Conservation (phyloP, 2,797 vertebrate species). For the Amniataba percoides region DNA sequence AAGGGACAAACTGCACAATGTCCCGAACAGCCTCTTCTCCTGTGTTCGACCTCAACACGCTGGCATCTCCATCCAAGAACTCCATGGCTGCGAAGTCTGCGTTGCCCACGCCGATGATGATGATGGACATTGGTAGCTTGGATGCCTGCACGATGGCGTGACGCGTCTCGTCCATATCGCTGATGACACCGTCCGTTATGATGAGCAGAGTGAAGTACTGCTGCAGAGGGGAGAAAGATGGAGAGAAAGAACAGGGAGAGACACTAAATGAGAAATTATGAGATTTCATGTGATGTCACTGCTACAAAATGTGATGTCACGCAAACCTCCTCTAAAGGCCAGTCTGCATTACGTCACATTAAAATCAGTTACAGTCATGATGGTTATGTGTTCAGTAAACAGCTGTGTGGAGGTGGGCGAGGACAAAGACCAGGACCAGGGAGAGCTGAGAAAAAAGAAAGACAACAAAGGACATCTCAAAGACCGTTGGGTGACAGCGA, state of each 20-base stretch:
- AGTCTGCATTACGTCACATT: neutral
- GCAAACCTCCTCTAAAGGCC: too few relatives aligned
- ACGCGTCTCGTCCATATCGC: slow-evolving; percentile 98
- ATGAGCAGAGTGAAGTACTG: slow-evolving; percentile 99
- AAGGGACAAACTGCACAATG: slow-evolving; percentile 98
- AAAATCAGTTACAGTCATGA: neutral
- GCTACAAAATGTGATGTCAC: too few relatives aligned
- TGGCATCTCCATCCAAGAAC: slow-evolving; percentile 96
- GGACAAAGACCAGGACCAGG: neutral
- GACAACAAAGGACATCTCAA: slow-evolving; percentile 8
- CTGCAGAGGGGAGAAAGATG: slow-evolving; percentile 76
- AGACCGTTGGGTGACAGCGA: neutral
- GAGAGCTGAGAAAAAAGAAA: neutral
- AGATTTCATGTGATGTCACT: neutral
- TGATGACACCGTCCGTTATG: slow-evolving; percentile 98
- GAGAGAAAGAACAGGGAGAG: neutral
- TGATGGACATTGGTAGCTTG: slow-evolving; percentile 98
- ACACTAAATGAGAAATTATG: neutral
- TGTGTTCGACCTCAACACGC: slow-evolving; percentile 90
- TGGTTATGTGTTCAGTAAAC: slow-evolving; percentile 20
- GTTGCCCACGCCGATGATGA: slow-evolving; percentile 97
- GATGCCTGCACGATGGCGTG: slow-evolving; percentile 95
- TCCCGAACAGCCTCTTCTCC: slow-evolving; percentile 95
- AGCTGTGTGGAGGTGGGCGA: too few relatives aligned
- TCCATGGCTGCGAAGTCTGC: slow-evolving; percentile 98